These are phyloP conservation scores for Mus pahari DNA, from an alignment of 2,113 vertebrate genomes.

Conservation along the genomic window DNA sequence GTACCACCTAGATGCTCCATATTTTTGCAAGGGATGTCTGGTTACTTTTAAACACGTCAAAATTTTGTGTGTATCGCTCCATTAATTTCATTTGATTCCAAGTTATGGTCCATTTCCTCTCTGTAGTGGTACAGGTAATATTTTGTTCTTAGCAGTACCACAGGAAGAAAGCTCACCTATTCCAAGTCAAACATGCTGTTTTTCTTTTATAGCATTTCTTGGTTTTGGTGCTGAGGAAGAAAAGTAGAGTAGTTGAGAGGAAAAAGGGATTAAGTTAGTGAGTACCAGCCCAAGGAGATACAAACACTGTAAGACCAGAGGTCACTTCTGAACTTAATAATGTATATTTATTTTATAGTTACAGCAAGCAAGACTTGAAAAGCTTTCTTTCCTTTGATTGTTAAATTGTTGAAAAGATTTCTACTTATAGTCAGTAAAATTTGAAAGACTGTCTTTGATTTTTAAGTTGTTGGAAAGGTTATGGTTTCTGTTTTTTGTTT, in stretches of 20 bases:
- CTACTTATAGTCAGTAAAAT: neutral
- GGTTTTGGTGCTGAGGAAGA: conserved; percentile 49
- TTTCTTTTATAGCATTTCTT: conserved; percentile 62
- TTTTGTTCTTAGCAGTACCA: conserved; percentile 68
- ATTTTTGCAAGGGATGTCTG: conserved; percentile 22
- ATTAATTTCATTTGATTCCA: conserved; percentile 71
- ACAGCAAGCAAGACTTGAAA: neutral
- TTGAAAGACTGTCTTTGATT: conserved; percentile 59
- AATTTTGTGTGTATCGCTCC: conserved; percentile 56
- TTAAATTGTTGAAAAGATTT: conserved; percentile 37
- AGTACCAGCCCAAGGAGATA: neutral
- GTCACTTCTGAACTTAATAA: conserved; percentile 26
- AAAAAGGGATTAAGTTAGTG: conserved; percentile 16
- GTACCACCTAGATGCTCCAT: neutral
- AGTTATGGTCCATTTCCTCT: conserved; percentile 68
- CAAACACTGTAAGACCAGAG: neutral
- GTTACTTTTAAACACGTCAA: conserved; percentile 29
- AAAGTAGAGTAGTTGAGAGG: neutral
- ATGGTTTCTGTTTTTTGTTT: conserved; percentile 32
- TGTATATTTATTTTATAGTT: neutral
- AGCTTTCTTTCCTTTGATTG: conserved; percentile 61
- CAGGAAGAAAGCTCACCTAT: conserved; percentile 67
- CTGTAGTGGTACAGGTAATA: conserved; percentile 56
- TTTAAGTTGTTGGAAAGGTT: conserved; percentile 55
- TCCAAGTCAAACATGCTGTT: conserved; percentile 60